Evolutionary conservation across 2,888 invertebrate genomes (phyloP).

Genomic region (Arrhopalites spinosus): DNA sequence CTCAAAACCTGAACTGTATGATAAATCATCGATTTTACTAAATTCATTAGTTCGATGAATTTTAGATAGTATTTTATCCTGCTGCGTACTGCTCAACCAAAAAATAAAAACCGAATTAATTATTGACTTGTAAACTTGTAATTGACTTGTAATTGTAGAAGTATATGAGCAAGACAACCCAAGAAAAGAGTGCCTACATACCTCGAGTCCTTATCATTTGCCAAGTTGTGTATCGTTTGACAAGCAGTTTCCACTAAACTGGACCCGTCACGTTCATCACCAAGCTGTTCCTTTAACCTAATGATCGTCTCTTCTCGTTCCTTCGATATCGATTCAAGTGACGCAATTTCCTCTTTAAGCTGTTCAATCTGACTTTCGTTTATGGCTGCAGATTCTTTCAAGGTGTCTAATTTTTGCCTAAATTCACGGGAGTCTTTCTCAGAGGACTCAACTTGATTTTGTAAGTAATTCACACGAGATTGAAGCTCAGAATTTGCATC

Average conservation of each 20-base stretch:
- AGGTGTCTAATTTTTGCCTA: conserved; percentile 33
- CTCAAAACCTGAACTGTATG: not conserved
- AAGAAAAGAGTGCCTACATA: not conserved
- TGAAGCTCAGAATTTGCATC: conserved; percentile 42
- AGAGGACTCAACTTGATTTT: conserved; percentile 36
- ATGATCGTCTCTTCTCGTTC: conserved; percentile 39
- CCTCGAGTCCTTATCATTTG: not conserved
- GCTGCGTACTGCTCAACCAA: not conserved
- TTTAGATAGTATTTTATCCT: not conserved
- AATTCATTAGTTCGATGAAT: not conserved
- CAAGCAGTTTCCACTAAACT: conserved; percentile 39
- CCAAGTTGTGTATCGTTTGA: conserved; percentile 37
- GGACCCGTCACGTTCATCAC: conserved; percentile 42
- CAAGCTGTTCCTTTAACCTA: conserved; percentile 35
- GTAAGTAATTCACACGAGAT: conserved; percentile 36
- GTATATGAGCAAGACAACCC: too few species aligned
- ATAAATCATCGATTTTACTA: not conserved
- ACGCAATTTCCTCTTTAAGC: conserved; percentile 41
- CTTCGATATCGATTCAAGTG: conserved; percentile 39
- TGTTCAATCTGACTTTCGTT: conserved; percentile 26
- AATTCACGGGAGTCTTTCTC: conserved; percentile 36
- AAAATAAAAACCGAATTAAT: not conserved
- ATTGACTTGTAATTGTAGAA: too few species aligned
- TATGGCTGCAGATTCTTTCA: conserved; percentile 30
- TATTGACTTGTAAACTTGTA: too few species aligned